Percentiles rank a stretch among this genome's conserved stretches.
Conservation (phyloP, 2,888 invertebrate genomes). For the Thymelicus sylvestris region DNA sequence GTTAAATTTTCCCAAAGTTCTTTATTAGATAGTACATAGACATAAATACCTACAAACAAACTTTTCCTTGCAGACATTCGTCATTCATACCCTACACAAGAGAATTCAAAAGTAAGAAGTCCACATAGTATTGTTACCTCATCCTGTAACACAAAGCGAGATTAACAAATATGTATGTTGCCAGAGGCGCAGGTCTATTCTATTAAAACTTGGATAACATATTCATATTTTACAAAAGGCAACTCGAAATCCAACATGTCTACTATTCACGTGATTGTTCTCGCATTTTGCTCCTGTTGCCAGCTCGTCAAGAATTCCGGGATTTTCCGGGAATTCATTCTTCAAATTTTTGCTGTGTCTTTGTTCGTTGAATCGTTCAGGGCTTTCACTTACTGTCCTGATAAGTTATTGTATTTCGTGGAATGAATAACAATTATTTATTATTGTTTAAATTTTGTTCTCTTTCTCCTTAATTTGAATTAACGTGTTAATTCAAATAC, state of each 20-base stretch:
- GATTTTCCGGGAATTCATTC: neutral
- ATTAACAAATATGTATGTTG: conserved; percentile 14
- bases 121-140: neutral
- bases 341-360: too few relatives aligned
- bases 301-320: neutral
- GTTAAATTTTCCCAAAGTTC: too few relatives aligned
- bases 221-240: conserved; percentile 6
- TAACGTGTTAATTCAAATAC: too few relatives aligned
- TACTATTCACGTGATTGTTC: conserved; percentile 9
- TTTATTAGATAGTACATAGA: too few relatives aligned
- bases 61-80: neutral
- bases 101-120: neutral
- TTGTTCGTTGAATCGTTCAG: too few relatives aligned
- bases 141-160: neutral
- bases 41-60: too few relatives aligned
- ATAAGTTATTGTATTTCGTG: neutral
- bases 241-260: conserved; percentile 13
- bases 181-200: conserved; percentile 8
- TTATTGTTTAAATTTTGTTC: too few relatives aligned
- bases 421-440: too few relatives aligned
- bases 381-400: neutral
- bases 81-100: neutral
- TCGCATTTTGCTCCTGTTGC: conserved; percentile 8
- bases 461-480: too few relatives aligned
- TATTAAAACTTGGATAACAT: conserved; percentile 19